Conservation (phyloP, 1,140 invertebrate genomes). For the Nomia melanderi region DNA sequence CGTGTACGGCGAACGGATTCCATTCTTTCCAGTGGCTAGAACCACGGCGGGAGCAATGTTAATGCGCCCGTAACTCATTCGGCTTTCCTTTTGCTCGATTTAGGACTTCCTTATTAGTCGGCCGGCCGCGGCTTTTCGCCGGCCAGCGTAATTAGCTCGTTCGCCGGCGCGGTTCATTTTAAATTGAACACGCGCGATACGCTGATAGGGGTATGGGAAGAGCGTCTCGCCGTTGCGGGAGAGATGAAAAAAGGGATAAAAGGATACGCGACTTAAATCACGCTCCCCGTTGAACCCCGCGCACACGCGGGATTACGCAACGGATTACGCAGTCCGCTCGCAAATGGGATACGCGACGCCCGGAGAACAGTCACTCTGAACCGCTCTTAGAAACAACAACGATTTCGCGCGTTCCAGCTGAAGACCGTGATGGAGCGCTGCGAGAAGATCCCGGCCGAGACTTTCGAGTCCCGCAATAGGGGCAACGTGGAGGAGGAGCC, state of each 20-base stretch:
- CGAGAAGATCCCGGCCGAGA: slow-evolving; percentile 86
- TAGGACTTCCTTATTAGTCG: slow-evolving; percentile 32
- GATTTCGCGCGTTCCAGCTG: slow-evolving; percentile 77
- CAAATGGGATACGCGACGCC: neutral
- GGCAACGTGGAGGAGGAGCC: slow-evolving; percentile 74
- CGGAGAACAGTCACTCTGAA: slow-evolving; percentile 10
- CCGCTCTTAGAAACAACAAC: slow-evolving; percentile 13
- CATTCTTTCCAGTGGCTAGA: neutral
- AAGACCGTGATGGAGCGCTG: slow-evolving; percentile 89
- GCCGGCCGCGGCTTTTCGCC: slow-evolving; percentile 17
- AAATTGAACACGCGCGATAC: slow-evolving; percentile 6
- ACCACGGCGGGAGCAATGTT: neutral
- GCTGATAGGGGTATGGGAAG: no score
- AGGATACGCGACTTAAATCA: slow-evolving; percentile 7
- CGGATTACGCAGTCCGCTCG: slow-evolving; percentile 3
- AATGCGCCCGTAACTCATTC: slow-evolving; percentile 12
- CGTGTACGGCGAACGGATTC: slow-evolving; percentile 22
- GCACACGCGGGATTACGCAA: slow-evolving; percentile 9
- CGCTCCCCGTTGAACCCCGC: neutral
- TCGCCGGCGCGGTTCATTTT: slow-evolving; percentile 11
- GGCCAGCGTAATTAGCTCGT: slow-evolving; percentile 35
- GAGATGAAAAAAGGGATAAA: no score
- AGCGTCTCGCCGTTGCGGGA: no score
- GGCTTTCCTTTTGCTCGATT: slow-evolving; percentile 29
- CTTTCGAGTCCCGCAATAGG: slow-evolving; percentile 82